Percentiles rank a stretch among this genome's conserved stretches.
Conservation (phyloP, 2,888 invertebrate species). For the Pristionchus entomophagus region DNA sequence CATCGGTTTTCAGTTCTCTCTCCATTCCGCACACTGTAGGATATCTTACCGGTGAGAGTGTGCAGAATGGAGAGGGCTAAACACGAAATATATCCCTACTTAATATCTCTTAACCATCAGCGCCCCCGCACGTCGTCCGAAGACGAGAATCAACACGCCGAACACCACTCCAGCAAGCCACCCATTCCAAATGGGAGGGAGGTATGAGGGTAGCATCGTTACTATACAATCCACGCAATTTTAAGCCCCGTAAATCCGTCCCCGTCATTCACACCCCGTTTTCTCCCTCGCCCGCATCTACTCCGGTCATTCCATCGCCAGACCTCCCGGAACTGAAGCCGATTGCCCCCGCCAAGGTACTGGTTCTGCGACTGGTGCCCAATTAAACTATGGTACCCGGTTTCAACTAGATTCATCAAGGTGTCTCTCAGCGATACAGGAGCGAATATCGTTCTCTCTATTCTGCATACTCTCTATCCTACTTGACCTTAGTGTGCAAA, state of each 20-base stretch:
- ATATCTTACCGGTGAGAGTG: too few relatives aligned
- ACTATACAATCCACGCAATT: neutral
- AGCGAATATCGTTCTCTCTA: neutral
- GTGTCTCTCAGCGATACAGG: too few relatives aligned
- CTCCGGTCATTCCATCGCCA: neutral
- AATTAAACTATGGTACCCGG: too few relatives aligned
- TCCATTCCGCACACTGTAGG: too few relatives aligned
- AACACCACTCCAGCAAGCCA: neutral
- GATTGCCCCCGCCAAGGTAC: neutral
- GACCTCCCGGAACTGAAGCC: neutral
- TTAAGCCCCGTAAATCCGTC: neutral
- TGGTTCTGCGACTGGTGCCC: too few relatives aligned
- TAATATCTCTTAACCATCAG: too few relatives aligned
- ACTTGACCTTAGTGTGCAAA: neutral
- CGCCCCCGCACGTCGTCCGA: neutral
- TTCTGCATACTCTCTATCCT: neutral
- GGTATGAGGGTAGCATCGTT: neutral
- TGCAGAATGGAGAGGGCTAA: too few relatives aligned
- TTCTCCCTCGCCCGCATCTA: neutral
- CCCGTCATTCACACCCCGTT: neutral
- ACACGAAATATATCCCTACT: too few relatives aligned
- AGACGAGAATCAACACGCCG: neutral
- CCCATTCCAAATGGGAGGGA: constrained; percentile 9
- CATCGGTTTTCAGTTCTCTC: too few relatives aligned
- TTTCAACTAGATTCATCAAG: too few relatives aligned